Percentiles rank a stretch among this genome's conserved stretches.
Evolutionary conservation across 2,113 vertebrate species (phyloP).

Genomic region (Hiodon tergisus): DNA sequence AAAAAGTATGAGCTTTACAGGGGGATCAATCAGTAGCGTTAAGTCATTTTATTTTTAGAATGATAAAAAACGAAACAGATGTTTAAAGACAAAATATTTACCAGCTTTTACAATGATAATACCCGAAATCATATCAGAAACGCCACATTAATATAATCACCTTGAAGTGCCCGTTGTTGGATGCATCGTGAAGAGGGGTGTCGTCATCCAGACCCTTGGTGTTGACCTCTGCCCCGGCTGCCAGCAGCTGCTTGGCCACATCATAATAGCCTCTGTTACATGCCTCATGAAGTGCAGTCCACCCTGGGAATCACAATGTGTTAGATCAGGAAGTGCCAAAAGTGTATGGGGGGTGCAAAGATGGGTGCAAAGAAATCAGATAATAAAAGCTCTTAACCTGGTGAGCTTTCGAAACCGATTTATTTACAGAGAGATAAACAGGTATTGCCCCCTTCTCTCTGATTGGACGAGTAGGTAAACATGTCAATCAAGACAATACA

Average conservation of each 20-base stretch:
- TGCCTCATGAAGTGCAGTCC: slow-evolving; percentile 96
- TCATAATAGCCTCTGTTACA: slow-evolving; percentile 98
- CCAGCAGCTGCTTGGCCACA: slow-evolving; percentile 94
- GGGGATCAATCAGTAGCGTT: no score
- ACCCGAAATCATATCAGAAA: not conserved
- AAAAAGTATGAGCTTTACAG: not conserved
- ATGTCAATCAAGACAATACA: no score
- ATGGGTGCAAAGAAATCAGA: not conserved
- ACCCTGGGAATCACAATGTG: slow-evolving; percentile 65
- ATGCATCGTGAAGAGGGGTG: slow-evolving; percentile 93
- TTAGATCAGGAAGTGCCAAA: no score
- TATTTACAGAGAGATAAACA: no score
- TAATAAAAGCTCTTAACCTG: not conserved
- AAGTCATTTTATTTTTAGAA: no score
- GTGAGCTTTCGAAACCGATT: not conserved
- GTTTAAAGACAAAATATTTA: not conserved
- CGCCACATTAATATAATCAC: slow-evolving; percentile 48
- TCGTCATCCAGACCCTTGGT: slow-evolving; percentile 97
- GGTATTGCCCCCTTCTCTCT: no score
- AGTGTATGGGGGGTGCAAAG: no score
- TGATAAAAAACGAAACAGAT: not conserved
- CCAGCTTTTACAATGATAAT: not conserved
- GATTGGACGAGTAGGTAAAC: no score
- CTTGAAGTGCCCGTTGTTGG: slow-evolving; percentile 97
- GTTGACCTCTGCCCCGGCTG: slow-evolving; percentile 96